phyloP scores from a whole-genome alignment of 2,113 vertebrate species.

The Hydrolagus affinis region DNA sequence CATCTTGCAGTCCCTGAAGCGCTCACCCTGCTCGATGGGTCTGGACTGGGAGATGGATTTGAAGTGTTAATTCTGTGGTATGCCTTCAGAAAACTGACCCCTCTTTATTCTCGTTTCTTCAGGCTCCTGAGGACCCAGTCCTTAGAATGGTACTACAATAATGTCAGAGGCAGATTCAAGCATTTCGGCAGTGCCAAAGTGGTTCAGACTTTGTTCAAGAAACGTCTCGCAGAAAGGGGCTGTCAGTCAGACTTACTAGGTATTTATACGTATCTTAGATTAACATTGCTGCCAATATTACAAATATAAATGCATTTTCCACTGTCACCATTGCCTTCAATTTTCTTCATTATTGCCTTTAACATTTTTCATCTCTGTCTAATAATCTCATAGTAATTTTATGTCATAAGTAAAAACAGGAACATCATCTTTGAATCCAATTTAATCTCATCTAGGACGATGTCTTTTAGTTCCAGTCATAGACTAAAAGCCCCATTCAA shows the following conservation, averaged over 20 bases:
- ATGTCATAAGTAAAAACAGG: background rate
- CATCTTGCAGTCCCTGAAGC: too few species aligned
- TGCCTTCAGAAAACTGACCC: background rate
- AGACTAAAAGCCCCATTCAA: too few species aligned
- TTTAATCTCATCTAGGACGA: background rate
- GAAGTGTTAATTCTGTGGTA: background rate
- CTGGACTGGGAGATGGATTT: too few species aligned
- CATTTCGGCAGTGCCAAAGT: slow-evolving; percentile 96
- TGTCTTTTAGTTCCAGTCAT: background rate
- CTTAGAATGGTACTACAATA: slow-evolving; percentile 95
- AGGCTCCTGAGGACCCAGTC: slow-evolving; percentile 83
- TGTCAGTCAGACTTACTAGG: slow-evolving; percentile 66
- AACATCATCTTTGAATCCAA: background rate
- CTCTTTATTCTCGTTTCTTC: slow-evolving; percentile 34
- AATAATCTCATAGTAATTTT: background rate
- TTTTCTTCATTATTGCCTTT: background rate
- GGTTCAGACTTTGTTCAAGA: slow-evolving; percentile 84
- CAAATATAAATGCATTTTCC: background rate
- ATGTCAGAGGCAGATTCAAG: slow-evolving; percentile 92
- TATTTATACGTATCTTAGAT: slow-evolving; percentile 44
- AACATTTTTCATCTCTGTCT: background rate
- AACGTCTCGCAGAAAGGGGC: slow-evolving; percentile 77
- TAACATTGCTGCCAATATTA: background rate
- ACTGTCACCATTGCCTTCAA: background rate
- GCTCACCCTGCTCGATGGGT: too few species aligned